Conservation (phyloP, 2,113 vertebrate species). For the Ciconia boyciana region DNA sequence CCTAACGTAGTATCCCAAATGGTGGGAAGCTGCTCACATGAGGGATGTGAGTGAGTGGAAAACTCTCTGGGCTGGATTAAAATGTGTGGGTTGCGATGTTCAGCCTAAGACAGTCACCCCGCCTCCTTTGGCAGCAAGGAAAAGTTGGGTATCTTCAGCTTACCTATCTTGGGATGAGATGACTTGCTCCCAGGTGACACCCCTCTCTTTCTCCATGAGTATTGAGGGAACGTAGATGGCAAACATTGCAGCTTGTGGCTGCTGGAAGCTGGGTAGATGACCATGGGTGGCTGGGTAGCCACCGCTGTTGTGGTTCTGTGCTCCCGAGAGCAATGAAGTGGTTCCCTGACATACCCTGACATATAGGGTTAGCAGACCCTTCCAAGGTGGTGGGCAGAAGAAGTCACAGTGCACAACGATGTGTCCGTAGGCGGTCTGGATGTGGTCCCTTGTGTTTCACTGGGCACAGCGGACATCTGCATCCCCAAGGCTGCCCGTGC, state of each 20-base stretch:
- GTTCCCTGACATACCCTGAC: neutral
- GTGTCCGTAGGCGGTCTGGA: neutral
- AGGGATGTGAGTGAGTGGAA: neutral
- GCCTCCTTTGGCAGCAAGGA: neutral
- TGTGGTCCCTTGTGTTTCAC: neutral
- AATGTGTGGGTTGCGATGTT: neutral
- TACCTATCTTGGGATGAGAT: too few relatives aligned
- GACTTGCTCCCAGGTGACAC: neutral
- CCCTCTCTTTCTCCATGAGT: neutral
- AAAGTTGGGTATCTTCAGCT: neutral
- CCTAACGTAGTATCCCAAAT: neutral
- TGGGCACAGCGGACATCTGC: too few relatives aligned
- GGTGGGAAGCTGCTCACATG: accelerated
- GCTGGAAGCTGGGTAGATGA: neutral
- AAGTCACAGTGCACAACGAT: neutral
- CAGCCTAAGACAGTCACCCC: neutral
- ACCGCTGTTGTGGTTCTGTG: neutral
- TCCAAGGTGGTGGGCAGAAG: neutral
- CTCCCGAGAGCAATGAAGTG: neutral
- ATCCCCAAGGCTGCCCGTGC: neutral
- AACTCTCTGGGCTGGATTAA: neutral
- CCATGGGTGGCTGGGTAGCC: neutral
- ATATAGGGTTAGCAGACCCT: neutral
- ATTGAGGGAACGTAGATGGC: neutral
- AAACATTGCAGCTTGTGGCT: neutral